Evolutionary conservation across 2,113 vertebrate genomes (phyloP), one percentile per base, ranked within the genome.

Genomic region (Vulpes vulpes): DNA sequence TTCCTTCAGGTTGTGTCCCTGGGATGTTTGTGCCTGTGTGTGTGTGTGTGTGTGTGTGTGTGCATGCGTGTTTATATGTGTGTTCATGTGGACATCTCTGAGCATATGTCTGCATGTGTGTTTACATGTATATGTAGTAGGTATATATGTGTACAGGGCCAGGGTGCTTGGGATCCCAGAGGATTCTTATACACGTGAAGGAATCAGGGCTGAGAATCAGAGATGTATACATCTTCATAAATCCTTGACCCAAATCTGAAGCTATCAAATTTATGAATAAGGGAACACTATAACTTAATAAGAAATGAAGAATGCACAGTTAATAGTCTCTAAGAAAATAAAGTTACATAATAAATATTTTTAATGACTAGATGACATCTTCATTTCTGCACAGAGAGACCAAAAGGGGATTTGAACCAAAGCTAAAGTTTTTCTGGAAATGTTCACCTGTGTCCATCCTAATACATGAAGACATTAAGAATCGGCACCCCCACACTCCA

Each of bases 311-410:
- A 94, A 60, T 62, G 27, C 94, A 7, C 3, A 10, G 38, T 43
- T 78, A 35, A 60, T 71, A 62, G 49, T 88, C 12, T 96, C 20
- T 91, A 43, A 67, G 64, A 71, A 94, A 67, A 79, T 57, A 89
- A 89, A 11, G 0, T 76, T 57, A 0, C 2, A n/a, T 27, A 43
- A 65, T 78, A 64, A 69, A 8, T 80, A 91, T 57, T 65, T 89
- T 90, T 69, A 67, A 17, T 69, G 30, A 81, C 89, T 91, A 59
- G 89, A 91, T 62, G 20, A 5, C 1, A 35, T 43, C 55, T 85
- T 65, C 57, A 59, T 69, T 95, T 84, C 81, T 43, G 32, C 17
- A 82, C 2, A 51, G 9, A 81, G 6, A 73, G 32, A 32, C 1
- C 14, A 93, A 57, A 11, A 43, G 1, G 27, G 59, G 11, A 67